Evolutionary conservation across 2,797 vertebrate species (phyloP).

Genomic region (Sebastes taczanowskii): DNA sequence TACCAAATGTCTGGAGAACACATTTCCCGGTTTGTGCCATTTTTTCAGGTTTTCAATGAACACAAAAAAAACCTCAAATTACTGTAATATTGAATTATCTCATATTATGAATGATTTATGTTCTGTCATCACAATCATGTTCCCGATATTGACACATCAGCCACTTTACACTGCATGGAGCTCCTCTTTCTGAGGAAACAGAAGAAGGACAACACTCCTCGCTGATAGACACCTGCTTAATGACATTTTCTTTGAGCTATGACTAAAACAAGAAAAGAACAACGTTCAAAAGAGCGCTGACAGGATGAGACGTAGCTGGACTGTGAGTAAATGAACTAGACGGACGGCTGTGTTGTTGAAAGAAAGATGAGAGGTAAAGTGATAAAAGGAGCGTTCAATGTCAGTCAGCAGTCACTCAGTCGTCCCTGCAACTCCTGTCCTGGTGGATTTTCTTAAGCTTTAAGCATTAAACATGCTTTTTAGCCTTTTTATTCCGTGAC

Average conservation of each 20-base stretch:
- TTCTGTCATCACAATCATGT: not conserved
- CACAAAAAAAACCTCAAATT: not conserved
- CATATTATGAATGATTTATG: not conserved
- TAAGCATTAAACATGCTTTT: conserved; percentile 44
- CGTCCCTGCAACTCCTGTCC: conserved; percentile 28
- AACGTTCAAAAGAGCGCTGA: conserved; percentile 8
- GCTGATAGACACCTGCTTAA: not conserved
- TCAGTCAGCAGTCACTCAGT: conserved; percentile 50
- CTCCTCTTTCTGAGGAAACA: not conserved
- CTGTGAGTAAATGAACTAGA: conserved; percentile 34
- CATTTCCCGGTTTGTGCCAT: not conserved
- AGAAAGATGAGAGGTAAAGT: conserved; percentile 14
- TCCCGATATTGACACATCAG: not conserved
- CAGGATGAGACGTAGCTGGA: conserved; percentile 1
- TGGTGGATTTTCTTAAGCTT: conserved; percentile 26
- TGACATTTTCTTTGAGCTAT: conserved; percentile 16
- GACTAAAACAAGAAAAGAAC: conserved; percentile 27
- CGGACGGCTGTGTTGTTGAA: conserved; percentile 2
- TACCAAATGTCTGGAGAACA: not conserved
- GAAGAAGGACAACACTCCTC: not conserved
- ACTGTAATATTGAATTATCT: not conserved
- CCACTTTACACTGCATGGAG: not conserved
- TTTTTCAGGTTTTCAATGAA: not conserved
- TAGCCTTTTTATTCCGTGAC: not conserved
- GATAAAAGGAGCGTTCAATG: not conserved